phyloP scores from a whole-genome alignment of 2,797 vertebrate genomes.

The Nyctibius grandis region DNA sequence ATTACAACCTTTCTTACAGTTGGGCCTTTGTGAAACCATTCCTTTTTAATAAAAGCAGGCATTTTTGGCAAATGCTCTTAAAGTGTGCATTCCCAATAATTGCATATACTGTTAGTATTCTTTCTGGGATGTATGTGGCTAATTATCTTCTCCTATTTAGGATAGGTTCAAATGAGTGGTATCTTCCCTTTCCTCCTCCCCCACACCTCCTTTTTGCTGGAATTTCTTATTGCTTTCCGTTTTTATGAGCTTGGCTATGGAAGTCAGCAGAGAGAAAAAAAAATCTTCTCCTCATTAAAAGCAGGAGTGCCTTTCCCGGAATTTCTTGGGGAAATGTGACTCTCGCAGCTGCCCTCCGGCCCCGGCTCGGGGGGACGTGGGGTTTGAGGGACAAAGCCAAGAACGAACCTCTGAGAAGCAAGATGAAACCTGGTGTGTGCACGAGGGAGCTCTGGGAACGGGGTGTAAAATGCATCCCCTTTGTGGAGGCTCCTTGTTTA shows the following conservation, averaged over 20 bases:
- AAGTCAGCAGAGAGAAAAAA: background rate
- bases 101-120: constrained; percentile 10
- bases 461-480: background rate
- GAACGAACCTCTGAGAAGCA: background rate
- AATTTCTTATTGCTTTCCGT: constrained; percentile 43
- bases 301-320: constrained; percentile 65
- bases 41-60: constrained; percentile 80
- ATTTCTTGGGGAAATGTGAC: constrained; percentile 69
- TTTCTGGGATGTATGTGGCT: background rate
- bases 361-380: accelerated
- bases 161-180: background rate
- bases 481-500: background rate
- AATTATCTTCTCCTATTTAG: constrained; percentile 27
- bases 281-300: constrained; percentile 49
- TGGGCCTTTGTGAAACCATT: constrained; percentile 80
- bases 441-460: background rate
- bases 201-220: background rate
- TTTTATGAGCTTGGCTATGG: constrained; percentile 66
- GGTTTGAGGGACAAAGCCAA: background rate
- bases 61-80: constrained; percentile 79
- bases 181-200: constrained; percentile 28
- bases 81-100: constrained; percentile 64
- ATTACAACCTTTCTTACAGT: constrained; percentile 82
- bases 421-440: background rate
- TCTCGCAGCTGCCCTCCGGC: background rate